Conservation (phyloP, 2,888 invertebrate species). For the Napeogenes sylphis region DNA sequence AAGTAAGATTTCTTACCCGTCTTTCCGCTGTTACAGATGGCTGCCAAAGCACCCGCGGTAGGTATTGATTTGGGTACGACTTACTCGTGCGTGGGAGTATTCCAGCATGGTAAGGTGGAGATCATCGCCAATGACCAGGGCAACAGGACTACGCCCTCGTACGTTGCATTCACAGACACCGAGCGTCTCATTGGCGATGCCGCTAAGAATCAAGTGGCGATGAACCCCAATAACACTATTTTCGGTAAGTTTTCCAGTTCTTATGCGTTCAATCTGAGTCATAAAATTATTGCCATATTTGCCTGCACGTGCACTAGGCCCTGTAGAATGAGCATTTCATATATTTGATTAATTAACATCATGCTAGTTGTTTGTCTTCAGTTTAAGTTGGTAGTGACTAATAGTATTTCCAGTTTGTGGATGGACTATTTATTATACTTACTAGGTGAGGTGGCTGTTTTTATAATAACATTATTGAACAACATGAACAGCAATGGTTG, state of each 20-base stretch:
- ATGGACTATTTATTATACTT: too few relatives aligned
- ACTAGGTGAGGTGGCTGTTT: too few relatives aligned
- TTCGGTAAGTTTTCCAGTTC: slow-evolving; percentile 78
- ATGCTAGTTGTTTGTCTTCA: neutral
- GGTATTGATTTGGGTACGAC: slow-evolving; percentile 98
- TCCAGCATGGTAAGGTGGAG: slow-evolving; percentile 94
- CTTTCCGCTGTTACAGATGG: slow-evolving; percentile 66
- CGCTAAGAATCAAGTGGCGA: slow-evolving; percentile 90
- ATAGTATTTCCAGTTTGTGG: too few relatives aligned
- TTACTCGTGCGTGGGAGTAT: slow-evolving; percentile 95
- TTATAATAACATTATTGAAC: too few relatives aligned
- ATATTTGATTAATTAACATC: neutral
- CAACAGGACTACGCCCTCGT: slow-evolving; percentile 91
- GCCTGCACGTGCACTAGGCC: too few relatives aligned
- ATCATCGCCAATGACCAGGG: slow-evolving; percentile 95
- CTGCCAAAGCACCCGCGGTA: slow-evolving; percentile 88
- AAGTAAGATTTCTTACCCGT: too few relatives aligned
- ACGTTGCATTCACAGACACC: slow-evolving; percentile 91
- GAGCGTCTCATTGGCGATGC: slow-evolving; percentile 90
- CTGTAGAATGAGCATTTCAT: too few relatives aligned
- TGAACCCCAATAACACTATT: slow-evolving; percentile 93
- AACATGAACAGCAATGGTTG: too few relatives aligned
- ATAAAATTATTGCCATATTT: too few relatives aligned
- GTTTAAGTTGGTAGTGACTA: too few relatives aligned
- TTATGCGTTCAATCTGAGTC: neutral